phyloP scores from a whole-genome alignment of 2,797 vertebrate genomes.

The Eulemur albifrons region DNA sequence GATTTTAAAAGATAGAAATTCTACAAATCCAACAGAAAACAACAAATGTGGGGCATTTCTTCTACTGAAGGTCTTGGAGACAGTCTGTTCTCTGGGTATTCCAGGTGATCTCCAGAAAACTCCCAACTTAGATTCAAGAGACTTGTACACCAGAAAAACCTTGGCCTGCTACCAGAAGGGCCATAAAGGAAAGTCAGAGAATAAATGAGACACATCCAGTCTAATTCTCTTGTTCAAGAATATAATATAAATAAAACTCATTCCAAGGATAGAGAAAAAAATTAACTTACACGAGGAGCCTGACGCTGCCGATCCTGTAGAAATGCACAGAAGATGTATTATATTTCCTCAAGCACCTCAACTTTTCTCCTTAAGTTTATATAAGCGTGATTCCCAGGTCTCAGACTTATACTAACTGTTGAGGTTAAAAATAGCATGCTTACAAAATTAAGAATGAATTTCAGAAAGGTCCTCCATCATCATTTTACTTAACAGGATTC shows the following conservation, averaged over 20 bases:
- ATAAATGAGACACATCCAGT: not conserved
- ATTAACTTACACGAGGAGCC: not conserved
- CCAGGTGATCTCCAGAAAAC: not conserved
- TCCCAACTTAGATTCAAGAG: not conserved
- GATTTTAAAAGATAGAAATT: slow-evolving; percentile 1
- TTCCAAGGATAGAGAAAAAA: not conserved
- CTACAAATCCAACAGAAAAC: slow-evolving; percentile 20
- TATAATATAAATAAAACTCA: not conserved
- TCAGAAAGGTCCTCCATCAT: not conserved
- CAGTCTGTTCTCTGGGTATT: not conserved
- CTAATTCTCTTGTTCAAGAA: slow-evolving; percentile 8
- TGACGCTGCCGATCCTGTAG: not conserved
- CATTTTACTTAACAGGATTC: slow-evolving; percentile 13
- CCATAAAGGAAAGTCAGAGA: not conserved
- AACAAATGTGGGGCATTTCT: not conserved
- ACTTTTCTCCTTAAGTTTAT: not conserved
- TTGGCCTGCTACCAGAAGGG: not conserved
- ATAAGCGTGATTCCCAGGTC: not conserved
- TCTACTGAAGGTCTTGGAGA: not conserved
- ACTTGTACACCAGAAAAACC: not conserved
- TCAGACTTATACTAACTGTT: not conserved
- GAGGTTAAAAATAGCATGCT: not conserved
- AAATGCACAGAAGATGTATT: not conserved
- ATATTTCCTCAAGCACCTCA: not conserved
- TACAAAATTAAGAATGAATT: slow-evolving; percentile 35